A percentile compares a stretch with the other conserved stretches of the same genome.
Evolutionary conservation across 2,888 invertebrate species (phyloP).

Genomic region (Phymatocera aterrima): DNA sequence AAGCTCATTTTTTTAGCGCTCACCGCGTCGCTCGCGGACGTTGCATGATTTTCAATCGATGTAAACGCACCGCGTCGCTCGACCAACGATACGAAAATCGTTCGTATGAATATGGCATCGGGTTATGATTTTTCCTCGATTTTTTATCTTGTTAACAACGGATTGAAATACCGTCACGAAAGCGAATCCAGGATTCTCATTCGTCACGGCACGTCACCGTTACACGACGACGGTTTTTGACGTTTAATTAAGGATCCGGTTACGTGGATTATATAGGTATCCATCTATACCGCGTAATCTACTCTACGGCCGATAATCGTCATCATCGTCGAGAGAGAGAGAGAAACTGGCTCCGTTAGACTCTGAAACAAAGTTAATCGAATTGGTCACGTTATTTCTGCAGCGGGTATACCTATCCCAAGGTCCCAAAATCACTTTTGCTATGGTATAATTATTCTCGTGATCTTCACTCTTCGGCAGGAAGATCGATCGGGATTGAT

Average conservation of each 20-base stretch:
- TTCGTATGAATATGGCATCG: too few relatives aligned
- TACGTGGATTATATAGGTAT: constrained; percentile 9
- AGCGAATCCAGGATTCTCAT: not conserved
- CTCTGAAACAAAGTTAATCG: not conserved
- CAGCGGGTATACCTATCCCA: too few relatives aligned
- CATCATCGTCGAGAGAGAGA: not conserved
- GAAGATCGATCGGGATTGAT: not conserved
- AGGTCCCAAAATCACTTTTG: not conserved
- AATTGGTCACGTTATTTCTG: not conserved
- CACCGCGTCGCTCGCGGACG: too few relatives aligned
- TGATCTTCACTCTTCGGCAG: not conserved
- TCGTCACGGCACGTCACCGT: not conserved
- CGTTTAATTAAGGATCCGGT: not conserved
- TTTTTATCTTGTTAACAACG: too few relatives aligned
- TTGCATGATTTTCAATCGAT: too few relatives aligned
- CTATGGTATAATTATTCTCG: not conserved
- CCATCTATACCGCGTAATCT: constrained; percentile 3
- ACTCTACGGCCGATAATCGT: not conserved
- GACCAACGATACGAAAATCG: too few relatives aligned
- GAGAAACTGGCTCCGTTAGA: not conserved
- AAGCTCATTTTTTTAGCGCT: too few relatives aligned
- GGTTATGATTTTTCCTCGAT: too few relatives aligned
- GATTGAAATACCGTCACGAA: too few relatives aligned
- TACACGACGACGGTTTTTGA: not conserved
- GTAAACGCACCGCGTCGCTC: too few relatives aligned